A percentile compares a stretch with the other conserved stretches of the same genome.
phyloP scores from a whole-genome alignment of 2,888 invertebrate genomes.

The Zygaena filipendulae region DNA sequence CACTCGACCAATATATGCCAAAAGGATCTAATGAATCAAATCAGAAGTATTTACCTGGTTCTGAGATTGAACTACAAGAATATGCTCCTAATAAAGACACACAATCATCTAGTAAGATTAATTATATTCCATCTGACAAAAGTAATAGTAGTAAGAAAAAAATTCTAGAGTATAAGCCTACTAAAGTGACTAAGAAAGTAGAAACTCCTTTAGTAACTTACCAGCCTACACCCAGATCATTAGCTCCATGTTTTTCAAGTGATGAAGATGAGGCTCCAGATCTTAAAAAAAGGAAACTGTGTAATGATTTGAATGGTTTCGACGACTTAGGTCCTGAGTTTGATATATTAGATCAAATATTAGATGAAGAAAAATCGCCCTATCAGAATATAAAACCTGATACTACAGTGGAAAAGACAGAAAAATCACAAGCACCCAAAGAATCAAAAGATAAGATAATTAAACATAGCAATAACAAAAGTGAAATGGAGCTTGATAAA shows the following conservation, averaged over 20 bases:
- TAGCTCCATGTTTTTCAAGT: slow-evolving; percentile 60
- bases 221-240: slow-evolving; percentile 52
- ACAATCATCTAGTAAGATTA: slow-evolving; percentile 30
- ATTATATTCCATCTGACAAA: slow-evolving; percentile 57
- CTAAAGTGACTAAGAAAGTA: slow-evolving; percentile 35
- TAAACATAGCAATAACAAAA: slow-evolving; percentile 16
- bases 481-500: slow-evolving; percentile 21
- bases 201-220: slow-evolving; percentile 40
- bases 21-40: slow-evolving; percentile 39
- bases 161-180: slow-evolving; percentile 55
- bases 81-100: slow-evolving; percentile 39
- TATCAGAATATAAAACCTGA: slow-evolving; percentile 17
- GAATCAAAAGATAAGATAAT: too few species aligned
- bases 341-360: slow-evolving; percentile 61
- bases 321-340: slow-evolving; percentile 61
- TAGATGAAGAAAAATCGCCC: slow-evolving; percentile 56
- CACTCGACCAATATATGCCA: slow-evolving; percentile 51
- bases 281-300: slow-evolving; percentile 41
- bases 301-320: slow-evolving; percentile 47
- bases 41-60: slow-evolving; percentile 52
- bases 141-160: slow-evolving; percentile 38
- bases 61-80: slow-evolving; percentile 40
- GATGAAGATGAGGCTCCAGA: slow-evolving; percentile 59
- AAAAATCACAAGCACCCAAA: slow-evolving; percentile 15
- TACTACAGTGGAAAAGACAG: slow-evolving; percentile 13